Base-by-base conservation (phyloP, 1,140 invertebrate genomes). In the Ooceraea biroi region DNA sequence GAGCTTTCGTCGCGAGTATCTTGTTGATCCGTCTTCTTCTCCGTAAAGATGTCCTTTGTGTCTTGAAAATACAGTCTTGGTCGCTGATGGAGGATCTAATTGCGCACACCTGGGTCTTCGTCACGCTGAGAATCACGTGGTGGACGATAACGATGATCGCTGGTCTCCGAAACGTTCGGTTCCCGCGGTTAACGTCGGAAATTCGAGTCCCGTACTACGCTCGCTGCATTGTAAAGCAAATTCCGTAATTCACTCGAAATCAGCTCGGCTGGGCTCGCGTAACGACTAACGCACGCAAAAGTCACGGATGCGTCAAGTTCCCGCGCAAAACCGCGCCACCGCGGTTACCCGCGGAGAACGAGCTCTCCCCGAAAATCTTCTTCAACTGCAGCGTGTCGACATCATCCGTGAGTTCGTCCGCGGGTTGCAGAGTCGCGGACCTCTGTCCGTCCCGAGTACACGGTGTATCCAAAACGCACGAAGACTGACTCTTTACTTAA, bases 211-310 rank as follows among this genome's bases (percentile, higher is more conserved):
- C 22, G 7, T 2, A 57, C 61, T 74, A 74, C 17, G 8, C 52
- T 66, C 25, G 7, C 55, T 55, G 22, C 30, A 22, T 12, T 17
- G 41, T 44, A n/a, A 46, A 69, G 55, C 44, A 22, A 58, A 68
- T 48, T 61, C 36, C 44, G 41, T 22, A 5, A 22, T 14, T 60
- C 22, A 7, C 46, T 48, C 60, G 36, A 69, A 41, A 78, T 57
- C 48, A 68, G 36, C 30, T 55, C 22, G 48, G 76, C 63, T 69
- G 63, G 57, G 50, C 27, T 68, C 22, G 50, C 50, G 63, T 69
- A 78, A 57, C 36, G 41, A 69, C 63, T 57, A 69, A 58, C 50
- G 50, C 76, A 57, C 50, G 63, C 65, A 27, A 68, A 78, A 36
- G 2, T 55, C 44, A 50, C 44, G 44, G 60, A 77, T 77, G 61